Conservation (phyloP, 2,797 vertebrate species). For the Manis javanica region DNA sequence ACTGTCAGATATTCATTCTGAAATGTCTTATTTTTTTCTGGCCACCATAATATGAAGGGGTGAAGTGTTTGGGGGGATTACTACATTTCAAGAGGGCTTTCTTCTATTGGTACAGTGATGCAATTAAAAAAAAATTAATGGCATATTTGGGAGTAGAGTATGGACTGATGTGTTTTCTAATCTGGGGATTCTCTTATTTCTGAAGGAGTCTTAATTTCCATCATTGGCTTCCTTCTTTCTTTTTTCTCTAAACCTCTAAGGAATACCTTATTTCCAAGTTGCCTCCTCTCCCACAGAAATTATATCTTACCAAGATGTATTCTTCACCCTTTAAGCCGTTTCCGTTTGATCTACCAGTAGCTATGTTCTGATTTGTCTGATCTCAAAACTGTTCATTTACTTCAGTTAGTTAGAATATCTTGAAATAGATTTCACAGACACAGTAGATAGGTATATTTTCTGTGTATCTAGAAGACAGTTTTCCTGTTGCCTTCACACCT, state of each 20-base stretch:
- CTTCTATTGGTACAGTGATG: neutral
- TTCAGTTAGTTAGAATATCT: neutral
- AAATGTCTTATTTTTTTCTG: neutral
- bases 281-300: neutral
- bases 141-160: neutral
- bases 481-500: conserved; percentile 20
- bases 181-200: neutral
- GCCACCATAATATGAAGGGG: neutral
- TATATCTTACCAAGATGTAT: neutral
- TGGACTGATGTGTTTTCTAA: neutral
- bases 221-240: neutral
- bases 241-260: neutral
- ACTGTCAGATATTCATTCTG: neutral
- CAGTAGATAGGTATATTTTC: neutral
- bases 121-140: neutral
- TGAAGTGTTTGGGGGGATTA: neutral
- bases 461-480: neutral
- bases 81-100: neutral
- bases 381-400: neutral
- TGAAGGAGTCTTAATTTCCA: neutral
- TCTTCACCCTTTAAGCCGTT: neutral
- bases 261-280: neutral
- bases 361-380: neutral
- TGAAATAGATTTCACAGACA: neutral
- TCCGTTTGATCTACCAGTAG: neutral